Base-by-base conservation (phyloP, 92 coral and sea anemone genomes). In the Ricordea florida region DNA sequence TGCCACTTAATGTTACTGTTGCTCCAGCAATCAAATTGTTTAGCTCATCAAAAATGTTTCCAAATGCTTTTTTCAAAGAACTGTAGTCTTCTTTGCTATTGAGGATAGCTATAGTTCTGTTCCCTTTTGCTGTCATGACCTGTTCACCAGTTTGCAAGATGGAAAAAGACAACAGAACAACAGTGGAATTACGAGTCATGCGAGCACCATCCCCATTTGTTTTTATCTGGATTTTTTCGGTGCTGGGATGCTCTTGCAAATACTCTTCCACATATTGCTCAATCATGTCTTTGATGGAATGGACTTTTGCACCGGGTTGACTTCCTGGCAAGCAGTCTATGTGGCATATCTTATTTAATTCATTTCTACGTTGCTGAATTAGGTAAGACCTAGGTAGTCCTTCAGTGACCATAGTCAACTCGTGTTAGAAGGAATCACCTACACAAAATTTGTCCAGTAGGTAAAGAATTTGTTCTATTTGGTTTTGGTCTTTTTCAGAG, bases 401-500 rank as follows among this genome's bases (percentile, higher is more conserved):
- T 21, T 70, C 46, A 44, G 51, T 35, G 35, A 75, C 69, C 69
- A 75, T 65, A 22, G 80, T 53, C 10, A 83, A 51, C 27, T 83
- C 78, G 62, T 83, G 89, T 33, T 50, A 76, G 55, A 83, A 83
- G 16, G 10, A 22, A 17, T 83, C 80, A 10, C 89, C 89, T 10
- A 65, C 89, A 65, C 72, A 84, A 60, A 48, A 84, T 49, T 67
- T 76, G 48, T 76, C 80, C 24, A 72, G 40, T 3, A 73, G 61
- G 30, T 13, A 50, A 16, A 72, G 34, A 50, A 49, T 56, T 42
- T 65, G 47, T 64, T 64, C 61, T 14, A 81, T 38, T 42, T 67
- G 56, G 46, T 67, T 17, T 62, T 80, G 57, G 13, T 79, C 63
- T 49, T 80, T 64, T 70, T 58, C 43, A 20, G 81, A 17, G 28